Percentiles rank a stretch among this genome's conserved stretches.
Conservation (phyloP, 2,113 vertebrate genomes). For the Chaenogobius annularis region DNA sequence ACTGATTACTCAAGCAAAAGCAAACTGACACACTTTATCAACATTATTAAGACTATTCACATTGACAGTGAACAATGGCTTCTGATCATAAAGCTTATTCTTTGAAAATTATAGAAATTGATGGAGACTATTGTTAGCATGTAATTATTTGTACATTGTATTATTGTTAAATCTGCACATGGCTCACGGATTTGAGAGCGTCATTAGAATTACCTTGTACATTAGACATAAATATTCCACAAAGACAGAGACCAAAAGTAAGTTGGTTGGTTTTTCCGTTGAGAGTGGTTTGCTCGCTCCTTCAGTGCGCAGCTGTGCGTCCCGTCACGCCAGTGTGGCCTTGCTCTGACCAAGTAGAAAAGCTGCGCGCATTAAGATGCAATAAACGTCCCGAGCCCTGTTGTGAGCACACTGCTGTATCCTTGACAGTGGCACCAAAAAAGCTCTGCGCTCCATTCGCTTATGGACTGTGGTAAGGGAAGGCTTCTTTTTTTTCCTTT, state of each 20-base stretch:
- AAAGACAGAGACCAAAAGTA: background rate
- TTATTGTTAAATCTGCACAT: background rate
- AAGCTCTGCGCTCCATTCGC: slow-evolving; percentile 9
- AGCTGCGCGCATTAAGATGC: slow-evolving; percentile 61
- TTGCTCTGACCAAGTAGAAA: slow-evolving; percentile 59
- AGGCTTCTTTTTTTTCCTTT: too few relatives aligned
- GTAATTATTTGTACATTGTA: background rate
- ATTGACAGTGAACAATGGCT: background rate
- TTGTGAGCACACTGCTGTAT: slow-evolving; percentile 39
- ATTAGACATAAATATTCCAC: background rate
- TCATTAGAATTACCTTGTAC: background rate
- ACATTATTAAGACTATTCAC: background rate
- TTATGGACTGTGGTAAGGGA: background rate
- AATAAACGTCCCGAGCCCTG: slow-evolving; percentile 45
- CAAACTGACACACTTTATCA: too few relatives aligned
- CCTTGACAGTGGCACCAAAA: slow-evolving; percentile 43
- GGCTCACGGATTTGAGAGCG: background rate
- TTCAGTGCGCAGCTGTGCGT: slow-evolving; percentile 30
- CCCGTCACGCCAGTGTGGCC: slow-evolving; percentile 57
- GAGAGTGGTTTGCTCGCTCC: slow-evolving; percentile 23
- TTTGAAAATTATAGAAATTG: background rate
- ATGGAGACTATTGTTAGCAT: background rate
- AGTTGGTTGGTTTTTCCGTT: background rate
- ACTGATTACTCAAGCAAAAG: background rate
- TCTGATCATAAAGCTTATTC: too few relatives aligned